phyloP scores from a whole-genome alignment of 2,888 invertebrate genomes.

The Scaptomyza caliginosa region DNA sequence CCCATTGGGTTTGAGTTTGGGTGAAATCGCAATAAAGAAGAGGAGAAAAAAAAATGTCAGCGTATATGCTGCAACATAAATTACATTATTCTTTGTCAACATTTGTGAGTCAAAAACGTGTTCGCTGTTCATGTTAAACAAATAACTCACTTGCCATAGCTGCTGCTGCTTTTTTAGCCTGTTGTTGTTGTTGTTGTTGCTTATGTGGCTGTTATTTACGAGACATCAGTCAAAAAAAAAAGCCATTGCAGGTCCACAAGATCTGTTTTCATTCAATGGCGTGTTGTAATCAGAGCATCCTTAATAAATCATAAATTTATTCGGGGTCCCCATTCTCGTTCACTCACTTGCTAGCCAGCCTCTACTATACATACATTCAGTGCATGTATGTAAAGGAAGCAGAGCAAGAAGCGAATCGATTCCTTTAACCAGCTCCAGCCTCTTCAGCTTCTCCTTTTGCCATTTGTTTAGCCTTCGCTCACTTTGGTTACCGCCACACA shows the following conservation, averaged over 20 bases:
- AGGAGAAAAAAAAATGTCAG: conserved; percentile 46
- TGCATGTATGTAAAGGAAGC: conserved; percentile 66
- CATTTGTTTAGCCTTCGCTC: conserved; percentile 28
- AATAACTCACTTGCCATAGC: conserved; percentile 68
- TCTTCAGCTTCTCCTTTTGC: too few species aligned
- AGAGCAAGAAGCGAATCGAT: conserved; percentile 1
- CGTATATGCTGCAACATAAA: conserved; percentile 60
- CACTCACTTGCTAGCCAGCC: background rate
- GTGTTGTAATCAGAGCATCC: conserved; percentile 83
- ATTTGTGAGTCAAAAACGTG: conserved; percentile 79
- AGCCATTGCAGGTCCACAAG: conserved; percentile 22
- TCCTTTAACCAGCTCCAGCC: background rate
- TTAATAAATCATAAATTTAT: conserved; percentile 84
- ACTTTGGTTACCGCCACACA: conserved; percentile 41
- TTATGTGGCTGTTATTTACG: conserved; percentile 70
- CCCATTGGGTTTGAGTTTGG: conserved; percentile 1
- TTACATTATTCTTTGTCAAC: conserved; percentile 80
- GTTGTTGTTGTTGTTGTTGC: conserved; percentile 38
- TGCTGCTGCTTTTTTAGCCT: conserved; percentile 8
- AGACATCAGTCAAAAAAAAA: conserved; percentile 74
- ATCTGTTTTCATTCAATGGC: conserved; percentile 23
- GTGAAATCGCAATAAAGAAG: conserved; percentile 40
- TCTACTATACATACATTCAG: background rate
- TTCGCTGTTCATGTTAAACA: conserved; percentile 78
- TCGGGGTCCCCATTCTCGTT: conserved; percentile 51